A percentile compares a stretch with the other conserved stretches of the same genome.
phyloP scores from a whole-genome alignment of 35 echinoderm and acorn worm species.

The Anneissia japonica region DNA sequence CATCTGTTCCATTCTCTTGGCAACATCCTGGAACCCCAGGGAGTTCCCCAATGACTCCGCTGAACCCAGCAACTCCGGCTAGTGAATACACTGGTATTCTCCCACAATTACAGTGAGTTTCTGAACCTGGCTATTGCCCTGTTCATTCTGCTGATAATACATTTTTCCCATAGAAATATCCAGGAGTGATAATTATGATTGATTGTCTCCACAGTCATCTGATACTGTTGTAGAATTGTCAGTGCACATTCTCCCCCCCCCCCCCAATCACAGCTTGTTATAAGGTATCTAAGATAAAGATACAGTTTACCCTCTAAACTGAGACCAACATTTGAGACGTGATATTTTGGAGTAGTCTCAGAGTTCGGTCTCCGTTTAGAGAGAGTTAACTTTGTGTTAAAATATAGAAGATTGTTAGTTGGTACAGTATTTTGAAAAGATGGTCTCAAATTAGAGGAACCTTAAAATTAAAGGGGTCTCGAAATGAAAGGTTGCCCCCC shows the following conservation, averaged over 20 bases:
- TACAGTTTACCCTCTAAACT: no score
- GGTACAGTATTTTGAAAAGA: not conserved
- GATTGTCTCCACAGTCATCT: no score
- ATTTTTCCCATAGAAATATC: no score
- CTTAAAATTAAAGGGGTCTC: not conserved
- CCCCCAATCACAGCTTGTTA: not conserved
- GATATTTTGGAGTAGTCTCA: no score
- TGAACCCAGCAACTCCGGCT: conserved; percentile 82
- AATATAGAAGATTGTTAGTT: no score
- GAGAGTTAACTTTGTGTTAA: no score
- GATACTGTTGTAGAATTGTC: no score
- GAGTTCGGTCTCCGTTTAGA: no score
- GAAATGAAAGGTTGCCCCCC: not conserved
- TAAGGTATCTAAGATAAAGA: not conserved
- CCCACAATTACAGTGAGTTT: conserved; percentile 92
- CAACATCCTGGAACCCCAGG: conserved; percentile 4
- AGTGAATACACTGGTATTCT: conserved; percentile 87
- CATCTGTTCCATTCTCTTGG: not conserved
- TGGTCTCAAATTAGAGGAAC: not conserved
- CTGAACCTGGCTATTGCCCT: not conserved
- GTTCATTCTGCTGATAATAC: no score
- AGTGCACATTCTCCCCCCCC: not conserved
- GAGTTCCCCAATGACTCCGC: conserved; percentile 58
- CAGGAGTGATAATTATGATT: no score
- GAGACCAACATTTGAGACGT: no score